Base-by-base conservation (phyloP, 2,888 invertebrate species). In the Gymnosoma rotundatum region DNA sequence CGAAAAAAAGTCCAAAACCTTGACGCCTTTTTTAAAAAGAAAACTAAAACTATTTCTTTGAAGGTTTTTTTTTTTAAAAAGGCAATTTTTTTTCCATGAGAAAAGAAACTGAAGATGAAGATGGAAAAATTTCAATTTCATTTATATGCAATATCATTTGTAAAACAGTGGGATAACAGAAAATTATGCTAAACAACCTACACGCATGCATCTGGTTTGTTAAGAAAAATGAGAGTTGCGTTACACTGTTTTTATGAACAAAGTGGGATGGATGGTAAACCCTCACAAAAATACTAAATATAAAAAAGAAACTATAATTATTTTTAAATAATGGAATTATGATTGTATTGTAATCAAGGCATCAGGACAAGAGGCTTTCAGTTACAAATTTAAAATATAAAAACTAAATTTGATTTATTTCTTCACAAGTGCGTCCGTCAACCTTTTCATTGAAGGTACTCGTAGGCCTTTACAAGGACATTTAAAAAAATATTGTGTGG, bases 51-150 rank as follows among this genome's bases (percentile, higher is more conserved):
- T 67, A 52, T 38, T 20, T 20, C 20, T 21, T 66, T 21, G 21
- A 25, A 66, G 58, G n/a, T n/a, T n/a, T n/a, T n/a, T n/a, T n/a
- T 58, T 58, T 9, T 10, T 8, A 52, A 8, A 54, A 38, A 54
- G 38, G 7, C 61, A 73, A 54, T 20, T 45, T 63, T 3, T 56
- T 48, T 66, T 36, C 36, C 36, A 16, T 56, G n/a, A 66, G 56
- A 25, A 32, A 32, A 6, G 6, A 5, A 32, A 58, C 36, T 10
- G 18, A 42, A 14, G 2, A 36, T 25, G 45, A 18, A 32, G 32
- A 45, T 66, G 32, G 56, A 45, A 75, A 75, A 58, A 67, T 63
- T 70, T 70, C 78, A 78, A 56, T 78, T 78, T 78, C 70, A 70
- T 78, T 78, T 56, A 54, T 42, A 10, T 7, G 25, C 25, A 52